Conservation (phyloP, 2,113 vertebrate species). For the Girardinichthys multiradiatus region DNA sequence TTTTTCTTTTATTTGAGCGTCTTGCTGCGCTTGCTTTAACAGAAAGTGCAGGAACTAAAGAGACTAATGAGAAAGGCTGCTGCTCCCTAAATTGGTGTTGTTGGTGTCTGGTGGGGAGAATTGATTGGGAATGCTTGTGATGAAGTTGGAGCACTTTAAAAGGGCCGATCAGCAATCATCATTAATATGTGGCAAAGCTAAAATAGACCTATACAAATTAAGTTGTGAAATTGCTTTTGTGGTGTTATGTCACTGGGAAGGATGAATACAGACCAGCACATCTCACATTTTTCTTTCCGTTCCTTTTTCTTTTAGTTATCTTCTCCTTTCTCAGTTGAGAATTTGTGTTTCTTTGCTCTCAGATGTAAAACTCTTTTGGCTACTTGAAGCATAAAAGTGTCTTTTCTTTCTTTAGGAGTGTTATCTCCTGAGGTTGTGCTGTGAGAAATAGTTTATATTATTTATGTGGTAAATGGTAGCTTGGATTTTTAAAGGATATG, state of each 20-base stretch:
- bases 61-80: slow-evolving; percentile 71
- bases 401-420: slow-evolving; percentile 39
- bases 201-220: slow-evolving; percentile 80
- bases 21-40: slow-evolving; percentile 38
- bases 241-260: slow-evolving; percentile 56
- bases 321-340: slow-evolving; percentile 25
- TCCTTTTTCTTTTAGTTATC: slow-evolving; percentile 15
- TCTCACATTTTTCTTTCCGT: slow-evolving; percentile 14
- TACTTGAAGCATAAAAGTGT: slow-evolving; percentile 17
- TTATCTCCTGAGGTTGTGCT: slow-evolving; percentile 46
- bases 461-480: slow-evolving; percentile 29
- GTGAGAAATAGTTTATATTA: neutral
- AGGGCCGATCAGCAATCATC: slow-evolving; percentile 79
- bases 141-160: slow-evolving; percentile 79
- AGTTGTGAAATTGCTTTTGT: slow-evolving; percentile 79
- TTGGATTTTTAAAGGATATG: slow-evolving; percentile 43
- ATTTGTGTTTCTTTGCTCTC: slow-evolving; percentile 28
- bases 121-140: slow-evolving; percentile 81
- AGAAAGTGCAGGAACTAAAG: slow-evolving; percentile 52
- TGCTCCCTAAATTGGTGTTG: slow-evolving; percentile 74
- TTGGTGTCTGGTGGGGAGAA: slow-evolving; percentile 76
- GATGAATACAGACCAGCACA: slow-evolving; percentile 51
- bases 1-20: slow-evolving; percentile 37
- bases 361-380: slow-evolving; percentile 24
- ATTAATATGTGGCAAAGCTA: slow-evolving; percentile 81